Conservation (phyloP, 2,888 invertebrate species). For the Aricia artaxerxes region DNA sequence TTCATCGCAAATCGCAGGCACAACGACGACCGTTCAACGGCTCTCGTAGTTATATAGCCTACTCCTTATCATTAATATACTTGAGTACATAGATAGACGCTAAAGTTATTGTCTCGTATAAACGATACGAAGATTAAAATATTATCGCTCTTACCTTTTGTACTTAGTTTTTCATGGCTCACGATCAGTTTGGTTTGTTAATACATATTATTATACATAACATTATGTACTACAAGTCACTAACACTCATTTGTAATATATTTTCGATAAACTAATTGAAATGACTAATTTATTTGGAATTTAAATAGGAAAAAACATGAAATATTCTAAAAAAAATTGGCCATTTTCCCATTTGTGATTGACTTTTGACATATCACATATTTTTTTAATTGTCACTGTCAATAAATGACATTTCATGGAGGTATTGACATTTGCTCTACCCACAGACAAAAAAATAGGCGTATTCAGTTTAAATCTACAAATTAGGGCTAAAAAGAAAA, state of each 20-base stretch:
- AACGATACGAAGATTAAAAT: conserved; percentile 22
- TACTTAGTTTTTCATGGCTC: conserved; percentile 7
- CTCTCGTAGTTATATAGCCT: conserved; percentile 69
- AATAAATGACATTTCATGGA: not conserved
- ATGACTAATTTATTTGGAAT: not conserved
- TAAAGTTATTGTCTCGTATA: conserved; percentile 18
- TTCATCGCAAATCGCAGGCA: conserved; percentile 56
- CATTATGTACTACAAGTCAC: not conserved
- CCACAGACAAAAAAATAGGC: not conserved
- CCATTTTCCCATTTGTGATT: not conserved
- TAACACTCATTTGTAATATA: not conserved
- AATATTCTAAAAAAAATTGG: not conserved
- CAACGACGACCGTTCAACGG: conserved; percentile 68
- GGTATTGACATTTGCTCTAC: not conserved
- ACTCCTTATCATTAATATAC: conserved; percentile 65
- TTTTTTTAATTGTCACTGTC: not conserved
- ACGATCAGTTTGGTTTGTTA: not conserved
- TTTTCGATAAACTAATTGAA: not conserved
- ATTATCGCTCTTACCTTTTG: conserved; percentile 28
- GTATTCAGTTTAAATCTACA: not conserved
- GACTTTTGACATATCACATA: not conserved
- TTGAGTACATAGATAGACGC: conserved; percentile 42
- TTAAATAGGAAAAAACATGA: not conserved
- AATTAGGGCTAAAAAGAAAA: not conserved
- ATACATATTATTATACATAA: too few relatives aligned